Evolutionary conservation across 2,888 invertebrate species (phyloP).

Genomic region (Hirtodrosophila histrioides): DNA sequence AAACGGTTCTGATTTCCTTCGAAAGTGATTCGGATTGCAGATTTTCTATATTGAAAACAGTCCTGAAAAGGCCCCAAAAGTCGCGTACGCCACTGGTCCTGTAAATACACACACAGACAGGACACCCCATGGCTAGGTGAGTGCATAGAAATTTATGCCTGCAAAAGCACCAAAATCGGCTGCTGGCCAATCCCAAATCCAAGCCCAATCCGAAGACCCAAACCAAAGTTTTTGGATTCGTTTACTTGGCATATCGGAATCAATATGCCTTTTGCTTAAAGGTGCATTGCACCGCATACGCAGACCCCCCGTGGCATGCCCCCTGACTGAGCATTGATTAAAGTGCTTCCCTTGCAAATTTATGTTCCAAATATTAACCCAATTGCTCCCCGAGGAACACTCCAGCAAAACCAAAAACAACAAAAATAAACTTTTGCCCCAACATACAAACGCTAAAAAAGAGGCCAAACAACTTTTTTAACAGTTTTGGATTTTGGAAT

Average conservation of each 20-base stretch:
- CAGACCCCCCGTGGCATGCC: constrained; percentile 2
- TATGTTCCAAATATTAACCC: constrained; percentile 77
- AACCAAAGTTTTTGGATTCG: not conserved
- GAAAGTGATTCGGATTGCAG: too few relatives aligned
- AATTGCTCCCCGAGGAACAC: constrained; percentile 77
- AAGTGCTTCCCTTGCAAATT: constrained; percentile 76
- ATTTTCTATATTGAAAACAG: too few relatives aligned
- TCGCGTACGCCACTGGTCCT: too few relatives aligned
- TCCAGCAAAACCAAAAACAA: constrained; percentile 36
- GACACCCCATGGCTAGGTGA: constrained; percentile 43
- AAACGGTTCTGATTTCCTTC: too few relatives aligned
- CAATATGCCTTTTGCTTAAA: constrained; percentile 54
- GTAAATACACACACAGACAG: not conserved
- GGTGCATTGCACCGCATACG: constrained; percentile 60
- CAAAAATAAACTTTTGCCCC: constrained; percentile 52
- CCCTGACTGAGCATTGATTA: constrained; percentile 69
- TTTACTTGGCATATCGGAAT: constrained; percentile 34
- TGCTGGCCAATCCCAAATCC: constrained; percentile 10
- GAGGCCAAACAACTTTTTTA: constrained; percentile 66
- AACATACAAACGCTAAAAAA: constrained; percentile 31
- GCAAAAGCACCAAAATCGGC: constrained; percentile 3
- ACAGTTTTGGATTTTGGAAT: constrained; percentile 78
- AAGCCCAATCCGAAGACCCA: constrained; percentile 1
- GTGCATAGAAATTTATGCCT: constrained; percentile 47
- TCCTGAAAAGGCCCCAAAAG: too few relatives aligned